These are phyloP conservation scores for Cryptomyrus ogoouensis DNA, from an alignment of 2,113 vertebrate species.

Conservation along the genomic window DNA sequence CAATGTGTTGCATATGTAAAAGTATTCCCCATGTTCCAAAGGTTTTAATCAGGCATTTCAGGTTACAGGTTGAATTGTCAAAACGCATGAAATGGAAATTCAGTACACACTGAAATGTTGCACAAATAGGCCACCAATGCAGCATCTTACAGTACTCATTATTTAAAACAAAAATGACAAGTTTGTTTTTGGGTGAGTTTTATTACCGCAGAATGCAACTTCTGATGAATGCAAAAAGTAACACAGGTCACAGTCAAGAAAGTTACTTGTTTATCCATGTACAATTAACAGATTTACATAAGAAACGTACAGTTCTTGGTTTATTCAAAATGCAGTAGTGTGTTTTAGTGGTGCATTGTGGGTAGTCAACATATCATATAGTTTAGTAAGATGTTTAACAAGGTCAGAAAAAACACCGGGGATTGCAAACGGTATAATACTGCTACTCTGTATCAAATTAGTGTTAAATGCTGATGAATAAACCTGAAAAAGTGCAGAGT, in stretches of 20 bases:
- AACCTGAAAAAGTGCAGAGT: not conserved
- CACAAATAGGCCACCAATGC: not conserved
- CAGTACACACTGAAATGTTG: not conserved
- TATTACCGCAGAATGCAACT: conserved; percentile 38
- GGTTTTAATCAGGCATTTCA: not conserved
- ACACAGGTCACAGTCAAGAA: conserved; percentile 37
- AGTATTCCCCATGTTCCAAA: not conserved
- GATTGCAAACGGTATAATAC: not conserved
- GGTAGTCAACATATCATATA: conserved; percentile 18
- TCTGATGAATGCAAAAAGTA: conserved; percentile 28
- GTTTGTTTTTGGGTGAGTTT: conserved; percentile 19
- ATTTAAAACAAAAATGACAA: not conserved
- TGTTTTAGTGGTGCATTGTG: conserved; percentile 19
- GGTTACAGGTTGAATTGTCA: not conserved
- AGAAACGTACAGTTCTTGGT: conserved; percentile 12
- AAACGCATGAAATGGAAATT: not conserved
- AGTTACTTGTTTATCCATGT: conserved; percentile 26
- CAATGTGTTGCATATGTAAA: not conserved
- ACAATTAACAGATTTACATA: conserved; percentile 27
- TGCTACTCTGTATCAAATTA: not conserved
- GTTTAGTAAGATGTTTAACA: conserved; percentile 5
- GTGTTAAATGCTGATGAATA: conserved; percentile 6
- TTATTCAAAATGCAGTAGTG: conserved; percentile 16
- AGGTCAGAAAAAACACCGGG: not conserved
- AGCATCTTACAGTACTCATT: not conserved